Evolutionary conservation across 1,140 invertebrate genomes (phyloP).

Genomic region (Chironomus tepperi): DNA sequence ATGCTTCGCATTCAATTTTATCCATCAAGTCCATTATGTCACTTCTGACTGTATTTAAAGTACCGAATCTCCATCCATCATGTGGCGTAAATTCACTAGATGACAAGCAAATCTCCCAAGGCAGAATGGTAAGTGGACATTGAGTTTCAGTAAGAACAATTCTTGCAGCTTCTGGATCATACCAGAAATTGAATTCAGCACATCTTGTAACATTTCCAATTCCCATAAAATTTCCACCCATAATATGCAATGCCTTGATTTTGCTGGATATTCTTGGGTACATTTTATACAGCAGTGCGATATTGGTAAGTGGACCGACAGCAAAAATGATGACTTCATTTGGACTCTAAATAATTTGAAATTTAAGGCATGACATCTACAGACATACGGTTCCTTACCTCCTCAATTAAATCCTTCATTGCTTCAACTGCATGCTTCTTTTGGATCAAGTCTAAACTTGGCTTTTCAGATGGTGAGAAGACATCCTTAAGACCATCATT

Average conservation of each 20-base stretch:
- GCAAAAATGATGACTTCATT: neutral
- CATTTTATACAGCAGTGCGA: neutral
- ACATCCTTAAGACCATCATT: conserved; percentile 57
- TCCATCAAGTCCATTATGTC: neutral
- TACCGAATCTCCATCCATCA: neutral
- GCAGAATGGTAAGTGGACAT: conserved; percentile 50
- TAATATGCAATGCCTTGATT: neutral
- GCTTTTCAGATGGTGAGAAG: neutral
- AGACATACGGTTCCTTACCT: conserved; percentile 29
- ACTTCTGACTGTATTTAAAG: neutral
- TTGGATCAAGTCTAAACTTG: conserved; percentile 28
- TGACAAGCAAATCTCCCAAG: conserved; percentile 53
- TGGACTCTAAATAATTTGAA: conserved; percentile 27
- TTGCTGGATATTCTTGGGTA: neutral
- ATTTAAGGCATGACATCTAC: conserved; percentile 25
- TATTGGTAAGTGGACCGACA: conserved; percentile 19
- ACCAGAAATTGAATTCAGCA: conserved; percentile 35
- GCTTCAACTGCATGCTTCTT: conserved; percentile 37
- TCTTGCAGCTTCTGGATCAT: conserved; percentile 19
- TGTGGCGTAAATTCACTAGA: conserved; percentile 38
- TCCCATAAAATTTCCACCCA: neutral
- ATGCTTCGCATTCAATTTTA: neutral
- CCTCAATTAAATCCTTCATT: conserved; percentile 43
- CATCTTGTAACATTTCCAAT: conserved; percentile 32
- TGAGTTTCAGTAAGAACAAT: conserved; percentile 34